These are phyloP conservation scores for Macquaria ambigua DNA, from an alignment of 2,113 vertebrate species.

Conservation along the genomic window DNA sequence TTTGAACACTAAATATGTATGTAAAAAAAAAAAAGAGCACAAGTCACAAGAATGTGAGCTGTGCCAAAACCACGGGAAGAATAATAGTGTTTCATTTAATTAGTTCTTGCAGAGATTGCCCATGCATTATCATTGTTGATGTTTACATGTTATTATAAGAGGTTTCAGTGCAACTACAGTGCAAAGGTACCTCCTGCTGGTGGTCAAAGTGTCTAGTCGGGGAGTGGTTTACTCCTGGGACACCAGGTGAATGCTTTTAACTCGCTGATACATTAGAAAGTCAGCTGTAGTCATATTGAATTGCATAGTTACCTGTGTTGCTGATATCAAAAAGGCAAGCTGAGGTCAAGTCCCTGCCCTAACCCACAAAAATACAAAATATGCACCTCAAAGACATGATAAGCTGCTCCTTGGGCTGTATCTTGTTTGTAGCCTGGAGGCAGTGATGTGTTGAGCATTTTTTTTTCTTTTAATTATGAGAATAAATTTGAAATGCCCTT, in stretches of 20 bases:
- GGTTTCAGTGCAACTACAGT: not conserved
- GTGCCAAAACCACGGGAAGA: not conserved
- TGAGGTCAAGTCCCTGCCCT: not conserved
- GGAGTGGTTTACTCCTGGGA: not conserved
- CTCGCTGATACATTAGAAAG: not conserved
- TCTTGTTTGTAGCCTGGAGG: constrained; percentile 19
- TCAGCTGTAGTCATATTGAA: not conserved
- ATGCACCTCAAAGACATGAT: not conserved
- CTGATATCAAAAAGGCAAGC: not conserved
- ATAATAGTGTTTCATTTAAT: not conserved
- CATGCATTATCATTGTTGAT: not conserved
- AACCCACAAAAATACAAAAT: constrained; percentile 8
- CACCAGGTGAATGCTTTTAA: not conserved
- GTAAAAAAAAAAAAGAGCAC: not conserved
- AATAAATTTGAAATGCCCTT: not conserved
- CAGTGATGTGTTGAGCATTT: not conserved
- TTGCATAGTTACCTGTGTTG: not conserved
- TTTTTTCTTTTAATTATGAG: constrained; percentile 14
- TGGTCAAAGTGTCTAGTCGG: not conserved
- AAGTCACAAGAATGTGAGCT: not conserved
- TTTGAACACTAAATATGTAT: not conserved
- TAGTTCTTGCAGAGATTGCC: not conserved
- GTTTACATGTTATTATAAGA: not conserved
- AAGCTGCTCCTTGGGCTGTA: not conserved
- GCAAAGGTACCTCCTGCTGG: not conserved